A percentile compares a stretch with the other conserved stretches of the same genome.
phyloP scores from a whole-genome alignment of 2,113 vertebrate species.

The Anoplopoma fimbria region DNA sequence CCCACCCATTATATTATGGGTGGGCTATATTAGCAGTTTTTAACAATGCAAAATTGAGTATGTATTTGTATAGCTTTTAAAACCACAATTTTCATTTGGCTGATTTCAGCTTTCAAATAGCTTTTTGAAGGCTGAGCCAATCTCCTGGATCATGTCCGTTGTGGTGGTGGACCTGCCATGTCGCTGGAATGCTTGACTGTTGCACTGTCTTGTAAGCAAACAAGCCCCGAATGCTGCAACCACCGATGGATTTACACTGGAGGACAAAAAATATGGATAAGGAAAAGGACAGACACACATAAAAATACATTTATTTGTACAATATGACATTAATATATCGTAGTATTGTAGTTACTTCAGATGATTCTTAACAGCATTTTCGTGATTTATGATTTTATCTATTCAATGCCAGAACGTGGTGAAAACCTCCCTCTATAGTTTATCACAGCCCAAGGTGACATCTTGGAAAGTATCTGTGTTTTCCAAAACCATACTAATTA shows the following conservation, averaged over 20 bases:
- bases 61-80: slow-evolving; percentile 11
- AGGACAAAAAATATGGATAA: not conserved
- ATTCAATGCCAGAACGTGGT: not conserved
- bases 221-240: slow-evolving; percentile 94
- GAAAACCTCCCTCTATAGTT: not conserved
- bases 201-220: slow-evolving; percentile 91
- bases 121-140: slow-evolving; percentile 91
- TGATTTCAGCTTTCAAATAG: slow-evolving; percentile 91
- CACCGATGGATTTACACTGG: slow-evolving; percentile 88
- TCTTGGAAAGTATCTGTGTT: not conserved
- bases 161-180: slow-evolving; percentile 92
- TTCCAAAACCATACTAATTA: not conserved
- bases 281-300: not conserved
- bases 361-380: not conserved
- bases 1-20: no score
- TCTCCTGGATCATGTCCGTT: slow-evolving; percentile 94
- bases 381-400: not conserved
- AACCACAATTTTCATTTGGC: not conserved
- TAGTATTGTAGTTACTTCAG: not conserved
- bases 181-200: slow-evolving; percentile 92
- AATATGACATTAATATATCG: not conserved
- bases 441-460: not conserved
- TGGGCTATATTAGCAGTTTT: not conserved
- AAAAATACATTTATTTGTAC: not conserved
- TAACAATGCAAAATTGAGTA: slow-evolving; percentile 8